These are phyloP conservation scores for Rhinatrema bivittatum DNA, from an alignment of 2,797 vertebrate species.

Conservation along the genomic window DNA sequence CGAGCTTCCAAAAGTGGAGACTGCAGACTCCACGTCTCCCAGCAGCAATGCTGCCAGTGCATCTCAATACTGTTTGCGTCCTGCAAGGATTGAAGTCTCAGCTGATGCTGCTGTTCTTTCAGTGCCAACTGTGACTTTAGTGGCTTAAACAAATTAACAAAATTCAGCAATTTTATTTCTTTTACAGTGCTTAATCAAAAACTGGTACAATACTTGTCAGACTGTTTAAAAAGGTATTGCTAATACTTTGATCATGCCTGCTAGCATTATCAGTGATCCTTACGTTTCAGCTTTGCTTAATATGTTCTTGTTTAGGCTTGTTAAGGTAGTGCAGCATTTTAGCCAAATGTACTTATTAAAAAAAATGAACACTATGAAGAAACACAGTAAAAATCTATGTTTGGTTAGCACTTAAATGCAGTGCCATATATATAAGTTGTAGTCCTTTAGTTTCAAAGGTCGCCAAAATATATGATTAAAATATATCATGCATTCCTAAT, in stretches of 20 bases:
- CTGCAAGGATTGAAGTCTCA: conserved; percentile 52
- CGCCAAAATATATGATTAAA: too few species aligned
- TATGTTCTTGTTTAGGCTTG: conserved; percentile 39
- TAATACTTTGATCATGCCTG: conserved; percentile 38
- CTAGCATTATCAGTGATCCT: conserved; percentile 44
- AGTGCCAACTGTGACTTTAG: conserved; percentile 57
- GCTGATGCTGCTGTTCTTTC: conserved; percentile 53
- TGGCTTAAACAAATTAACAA: too few species aligned
- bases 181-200: conserved; percentile 39
- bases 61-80: conserved; percentile 52
- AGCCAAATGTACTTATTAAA: conserved; percentile 47
- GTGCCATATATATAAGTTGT: too few species aligned
- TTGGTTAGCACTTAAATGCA: too few species aligned
- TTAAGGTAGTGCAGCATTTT: conserved; percentile 36
- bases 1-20: conserved; percentile 35
- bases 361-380: conserved; percentile 5
- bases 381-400: background rate
- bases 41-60: conserved; percentile 33
- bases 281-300: conserved; percentile 43
- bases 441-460: too few species aligned
- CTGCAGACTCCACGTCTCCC: conserved; percentile 22
- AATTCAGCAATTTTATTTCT: conserved; percentile 35
- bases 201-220: conserved; percentile 41
- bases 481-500: too few species aligned
- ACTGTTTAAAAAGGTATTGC: conserved; percentile 36